A percentile compares a stretch with the other conserved stretches of the same genome.
Conservation (phyloP, 1,140 invertebrate genomes). For the Melipona quadrifasciata region DNA sequence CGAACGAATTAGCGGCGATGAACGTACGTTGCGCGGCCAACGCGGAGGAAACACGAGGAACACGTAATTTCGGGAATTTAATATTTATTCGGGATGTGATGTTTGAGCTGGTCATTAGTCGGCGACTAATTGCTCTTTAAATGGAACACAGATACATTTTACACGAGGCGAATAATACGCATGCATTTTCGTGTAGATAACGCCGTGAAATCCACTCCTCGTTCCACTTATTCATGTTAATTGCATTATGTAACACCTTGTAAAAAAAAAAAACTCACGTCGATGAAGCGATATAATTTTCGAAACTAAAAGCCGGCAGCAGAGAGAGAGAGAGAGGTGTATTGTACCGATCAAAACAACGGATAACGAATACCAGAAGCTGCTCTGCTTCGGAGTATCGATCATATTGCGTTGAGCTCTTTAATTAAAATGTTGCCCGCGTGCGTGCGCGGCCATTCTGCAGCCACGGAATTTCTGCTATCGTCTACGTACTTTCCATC, state of each 20-base stretch:
- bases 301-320: neutral
- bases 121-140: constrained; percentile 2
- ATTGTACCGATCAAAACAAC: neutral
- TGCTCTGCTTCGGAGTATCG: constrained; percentile 10
- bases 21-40: neutral
- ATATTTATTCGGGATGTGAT: neutral
- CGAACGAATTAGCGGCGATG: constrained; percentile 8
- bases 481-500: neutral
- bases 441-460: neutral
- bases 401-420: constrained; percentile 20
- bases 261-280: neutral
- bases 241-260: neutral
- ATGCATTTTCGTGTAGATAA: neutral
- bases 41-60: neutral
- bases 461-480: neutral
- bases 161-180: neutral
- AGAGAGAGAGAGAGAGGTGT: too few species aligned
- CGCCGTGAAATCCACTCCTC: neutral
- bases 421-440: constrained; percentile 27
- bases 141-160: neutral
- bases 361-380: neutral
- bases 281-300: neutral
- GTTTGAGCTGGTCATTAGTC: neutral
- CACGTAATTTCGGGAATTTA: neutral
- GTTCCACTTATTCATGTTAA: neutral